Evolutionary conservation across 2,113 vertebrate species (phyloP).

Genomic region (Merops nubicus): DNA sequence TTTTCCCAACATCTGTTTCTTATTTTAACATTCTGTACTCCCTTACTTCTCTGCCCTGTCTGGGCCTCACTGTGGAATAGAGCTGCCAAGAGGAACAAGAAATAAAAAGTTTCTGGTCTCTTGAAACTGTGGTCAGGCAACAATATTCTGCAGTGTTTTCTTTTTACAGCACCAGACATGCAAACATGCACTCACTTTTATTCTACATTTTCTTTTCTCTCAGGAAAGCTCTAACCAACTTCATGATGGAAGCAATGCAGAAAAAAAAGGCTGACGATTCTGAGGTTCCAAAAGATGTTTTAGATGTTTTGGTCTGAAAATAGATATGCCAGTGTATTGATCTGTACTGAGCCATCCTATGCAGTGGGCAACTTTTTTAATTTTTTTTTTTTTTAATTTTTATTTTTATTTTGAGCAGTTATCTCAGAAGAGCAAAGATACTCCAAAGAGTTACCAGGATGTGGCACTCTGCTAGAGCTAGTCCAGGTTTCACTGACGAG

Average conservation of each 20-base stretch:
- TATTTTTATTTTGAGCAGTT: background rate
- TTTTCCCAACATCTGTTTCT: slow-evolving; percentile 20
- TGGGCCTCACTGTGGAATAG: slow-evolving; percentile 14
- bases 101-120: background rate
- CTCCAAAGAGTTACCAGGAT: background rate
- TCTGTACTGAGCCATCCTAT: background rate
- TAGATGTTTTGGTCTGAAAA: background rate
- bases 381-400: background rate
- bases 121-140: background rate
- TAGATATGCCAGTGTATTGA: background rate
- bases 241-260: background rate
- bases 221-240: background rate
- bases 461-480: background rate
- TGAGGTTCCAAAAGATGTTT: background rate
- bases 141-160: background rate
- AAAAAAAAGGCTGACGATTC: background rate
- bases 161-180: background rate
- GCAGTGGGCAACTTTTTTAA: background rate
- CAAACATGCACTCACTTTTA: background rate
- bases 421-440: background rate
- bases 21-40: slow-evolving; percentile 3
- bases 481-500: background rate
- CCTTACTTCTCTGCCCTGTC: background rate
- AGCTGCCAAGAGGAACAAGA: background rate
- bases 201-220: background rate